Conservation (phyloP, 92 coral and sea anemone genomes). For the Heteractis magnifica region DNA sequence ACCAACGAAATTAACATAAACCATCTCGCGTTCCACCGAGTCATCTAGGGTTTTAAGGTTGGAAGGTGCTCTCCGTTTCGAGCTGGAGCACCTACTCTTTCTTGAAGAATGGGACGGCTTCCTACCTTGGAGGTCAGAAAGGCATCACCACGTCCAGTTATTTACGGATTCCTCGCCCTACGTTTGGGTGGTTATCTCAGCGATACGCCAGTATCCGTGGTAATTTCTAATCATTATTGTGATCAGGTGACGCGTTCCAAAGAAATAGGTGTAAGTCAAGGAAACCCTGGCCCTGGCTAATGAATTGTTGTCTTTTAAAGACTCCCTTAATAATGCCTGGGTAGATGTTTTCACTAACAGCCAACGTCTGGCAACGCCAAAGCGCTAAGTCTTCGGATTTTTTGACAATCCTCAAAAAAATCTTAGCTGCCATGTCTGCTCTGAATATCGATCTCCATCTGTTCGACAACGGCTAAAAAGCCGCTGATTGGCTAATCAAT, state of each 20-base stretch:
- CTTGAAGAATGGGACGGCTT: constrained; percentile 22
- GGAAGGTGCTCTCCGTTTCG: not conserved
- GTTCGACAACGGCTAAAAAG: no score
- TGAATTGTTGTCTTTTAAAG: constrained; percentile 28
- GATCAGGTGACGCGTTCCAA: not conserved
- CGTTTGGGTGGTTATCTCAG: constrained; percentile 34
- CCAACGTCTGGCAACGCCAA: constrained; percentile 44
- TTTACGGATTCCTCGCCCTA: constrained; percentile 37
- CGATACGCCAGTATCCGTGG: not conserved
- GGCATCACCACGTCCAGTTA: constrained; percentile 16
- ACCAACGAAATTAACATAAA: constrained; percentile 41
- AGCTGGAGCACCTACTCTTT: constrained; percentile 29
- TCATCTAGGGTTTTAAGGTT: not conserved
- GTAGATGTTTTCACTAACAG: constrained; percentile 48
- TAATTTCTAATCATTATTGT: constrained; percentile 14
- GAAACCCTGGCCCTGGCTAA: constrained; percentile 47
- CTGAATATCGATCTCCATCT: no score
- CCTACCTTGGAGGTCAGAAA: constrained; percentile 38
- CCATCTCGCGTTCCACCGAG: constrained; percentile 18
- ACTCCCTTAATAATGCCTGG: constrained; percentile 29
- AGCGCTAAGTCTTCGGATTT: constrained; percentile 26
- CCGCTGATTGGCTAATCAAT: no score
- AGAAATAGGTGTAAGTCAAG: not conserved
- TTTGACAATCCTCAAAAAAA: constrained; percentile 22
- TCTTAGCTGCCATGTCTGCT: constrained; percentile 28